Conservation (phyloP, 2,888 invertebrate species). For the Dynastes tityus region DNA sequence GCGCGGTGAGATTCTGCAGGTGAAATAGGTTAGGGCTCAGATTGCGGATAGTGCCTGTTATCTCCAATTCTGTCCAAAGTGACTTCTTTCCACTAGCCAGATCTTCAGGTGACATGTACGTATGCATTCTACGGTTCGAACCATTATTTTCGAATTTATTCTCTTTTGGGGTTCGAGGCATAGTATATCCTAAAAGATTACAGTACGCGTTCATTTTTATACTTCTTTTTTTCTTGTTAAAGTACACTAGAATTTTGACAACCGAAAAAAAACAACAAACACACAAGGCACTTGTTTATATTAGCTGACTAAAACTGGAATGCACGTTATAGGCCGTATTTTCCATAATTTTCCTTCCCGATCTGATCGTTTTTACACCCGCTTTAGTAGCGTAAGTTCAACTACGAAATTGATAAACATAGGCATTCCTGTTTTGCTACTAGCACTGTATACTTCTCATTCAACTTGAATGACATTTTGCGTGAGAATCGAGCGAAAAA, state of each 20-base stretch:
- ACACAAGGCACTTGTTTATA: slow-evolving; percentile 50
- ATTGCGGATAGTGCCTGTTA: slow-evolving; percentile 95
- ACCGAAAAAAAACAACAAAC: slow-evolving; percentile 51
- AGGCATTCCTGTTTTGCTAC: slow-evolving; percentile 17
- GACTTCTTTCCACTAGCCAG: slow-evolving; percentile 93
- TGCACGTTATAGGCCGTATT: no score
- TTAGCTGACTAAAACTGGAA: slow-evolving; percentile 26
- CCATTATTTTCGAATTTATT: slow-evolving; percentile 87
- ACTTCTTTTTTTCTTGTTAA: slow-evolving; percentile 50
- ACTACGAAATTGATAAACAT: slow-evolving; percentile 14
- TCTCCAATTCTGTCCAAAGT: slow-evolving; percentile 84
- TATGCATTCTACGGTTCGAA: slow-evolving; percentile 83
- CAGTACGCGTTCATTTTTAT: slow-evolving; percentile 49
- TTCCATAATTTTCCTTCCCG: no score
- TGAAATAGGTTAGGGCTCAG: slow-evolving; percentile 94
- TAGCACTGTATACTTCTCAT: neutral
- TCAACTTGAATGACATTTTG: slow-evolving; percentile 28
- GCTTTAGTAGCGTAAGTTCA: neutral
- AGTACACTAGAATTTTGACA: slow-evolving; percentile 56
- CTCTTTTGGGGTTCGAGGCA: slow-evolving; percentile 81
- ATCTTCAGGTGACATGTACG: slow-evolving; percentile 94
- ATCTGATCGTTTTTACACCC: no score
- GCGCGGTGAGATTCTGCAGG: slow-evolving; percentile 91
- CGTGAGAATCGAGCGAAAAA: neutral
- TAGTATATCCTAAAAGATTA: slow-evolving; percentile 68